phyloP scores from a whole-genome alignment of 1,140 invertebrate species.

The Planococcus citri region DNA sequence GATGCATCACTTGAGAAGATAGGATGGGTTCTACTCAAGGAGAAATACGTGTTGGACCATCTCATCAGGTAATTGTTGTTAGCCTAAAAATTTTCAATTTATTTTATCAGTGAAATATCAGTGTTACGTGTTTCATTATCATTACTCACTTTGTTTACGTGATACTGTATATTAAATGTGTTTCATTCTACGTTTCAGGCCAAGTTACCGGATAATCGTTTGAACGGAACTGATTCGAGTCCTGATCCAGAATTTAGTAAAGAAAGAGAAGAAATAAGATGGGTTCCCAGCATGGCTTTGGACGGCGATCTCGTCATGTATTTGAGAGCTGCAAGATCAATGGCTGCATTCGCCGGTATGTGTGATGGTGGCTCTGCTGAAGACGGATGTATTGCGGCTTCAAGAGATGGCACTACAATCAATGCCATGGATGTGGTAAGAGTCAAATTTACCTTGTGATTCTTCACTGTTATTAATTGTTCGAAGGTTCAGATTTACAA shows the following conservation, averaged over 20 bases:
- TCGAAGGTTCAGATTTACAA: background rate
- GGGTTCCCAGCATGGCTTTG: slow-evolving; percentile 78
- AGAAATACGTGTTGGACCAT: slow-evolving; percentile 87
- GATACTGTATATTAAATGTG: background rate
- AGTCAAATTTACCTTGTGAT: slow-evolving; percentile 22
- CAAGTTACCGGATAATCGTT: slow-evolving; percentile 56
- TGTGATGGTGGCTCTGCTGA: slow-evolving; percentile 94
- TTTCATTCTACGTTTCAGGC: too few relatives aligned
- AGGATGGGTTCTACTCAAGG: slow-evolving; percentile 57
- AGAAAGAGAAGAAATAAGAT: slow-evolving; percentile 77
- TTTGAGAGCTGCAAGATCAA: slow-evolving; percentile 84
- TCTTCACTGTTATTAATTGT: too few relatives aligned
- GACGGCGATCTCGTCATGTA: slow-evolving; percentile 96
- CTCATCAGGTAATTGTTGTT: slow-evolving; percentile 62
- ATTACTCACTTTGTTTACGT: background rate
- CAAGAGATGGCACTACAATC: slow-evolving; percentile 92
- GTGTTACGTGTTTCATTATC: background rate
- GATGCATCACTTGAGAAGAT: background rate
- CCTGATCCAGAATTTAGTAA: slow-evolving; percentile 61
- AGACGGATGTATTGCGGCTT: slow-evolving; percentile 91
- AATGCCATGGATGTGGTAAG: slow-evolving; percentile 85
- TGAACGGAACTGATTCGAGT: slow-evolving; percentile 45
- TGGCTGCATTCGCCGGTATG: slow-evolving; percentile 93
- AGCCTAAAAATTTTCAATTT: background rate
- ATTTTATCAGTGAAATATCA: background rate